Percentiles rank a stretch among this genome's conserved stretches.
Evolutionary conservation across 2,113 vertebrate genomes (phyloP).

Genomic region (Aptenodytes patagonicus): DNA sequence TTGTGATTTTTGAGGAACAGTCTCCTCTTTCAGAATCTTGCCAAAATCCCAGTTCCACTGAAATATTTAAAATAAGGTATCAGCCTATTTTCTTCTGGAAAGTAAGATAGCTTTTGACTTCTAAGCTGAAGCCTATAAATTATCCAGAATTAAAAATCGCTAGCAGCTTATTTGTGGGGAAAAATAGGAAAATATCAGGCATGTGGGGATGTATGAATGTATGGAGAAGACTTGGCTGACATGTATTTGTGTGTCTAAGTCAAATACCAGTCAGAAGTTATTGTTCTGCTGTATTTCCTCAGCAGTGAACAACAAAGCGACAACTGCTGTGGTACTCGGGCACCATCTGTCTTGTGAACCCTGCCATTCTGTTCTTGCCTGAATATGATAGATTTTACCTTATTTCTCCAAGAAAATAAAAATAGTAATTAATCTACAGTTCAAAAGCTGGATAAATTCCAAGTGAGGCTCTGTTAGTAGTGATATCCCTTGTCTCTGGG

Average conservation of each 20-base stretch:
- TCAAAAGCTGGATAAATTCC: constrained; percentile 37
- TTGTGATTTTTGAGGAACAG: neutral
- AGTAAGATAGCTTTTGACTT: neutral
- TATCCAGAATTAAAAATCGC: neutral
- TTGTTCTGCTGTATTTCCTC: constrained; percentile 37
- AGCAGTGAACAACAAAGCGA: constrained; percentile 32
- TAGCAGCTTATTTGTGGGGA: neutral
- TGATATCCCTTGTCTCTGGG: constrained; percentile 31
- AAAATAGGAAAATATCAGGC: neutral
- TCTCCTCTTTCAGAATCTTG: neutral
- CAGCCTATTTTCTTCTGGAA: neutral
- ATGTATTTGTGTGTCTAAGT: neutral
- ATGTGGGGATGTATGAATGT: neutral
- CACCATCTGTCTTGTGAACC: constrained; percentile 62
- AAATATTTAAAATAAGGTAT: neutral
- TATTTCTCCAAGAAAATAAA: constrained; percentile 30
- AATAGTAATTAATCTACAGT: constrained; percentile 22
- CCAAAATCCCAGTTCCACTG: neutral
- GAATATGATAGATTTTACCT: constrained; percentile 13
- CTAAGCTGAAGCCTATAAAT: neutral
- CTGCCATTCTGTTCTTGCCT: constrained; percentile 37
- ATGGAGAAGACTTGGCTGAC: neutral
- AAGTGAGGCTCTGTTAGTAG: constrained; percentile 33
- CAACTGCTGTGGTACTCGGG: constrained; percentile 36
- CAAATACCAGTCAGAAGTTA: constrained; percentile 35